phyloP scores from a whole-genome alignment of 2,888 invertebrate genomes.

The Taphrorychus bicolor region DNA sequence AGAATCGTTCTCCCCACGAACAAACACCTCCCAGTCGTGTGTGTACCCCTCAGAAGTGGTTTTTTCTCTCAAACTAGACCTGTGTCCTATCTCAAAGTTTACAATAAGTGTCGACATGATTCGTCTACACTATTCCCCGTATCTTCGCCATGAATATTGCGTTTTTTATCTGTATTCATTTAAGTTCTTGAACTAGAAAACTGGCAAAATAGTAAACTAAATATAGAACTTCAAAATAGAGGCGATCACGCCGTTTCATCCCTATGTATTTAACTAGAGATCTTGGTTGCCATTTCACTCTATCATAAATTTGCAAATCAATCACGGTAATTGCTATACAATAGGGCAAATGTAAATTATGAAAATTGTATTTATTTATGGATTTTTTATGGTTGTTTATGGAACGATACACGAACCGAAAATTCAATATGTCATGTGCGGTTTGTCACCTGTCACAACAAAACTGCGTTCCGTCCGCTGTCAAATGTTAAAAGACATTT shows the following conservation, averaged over 20 bases:
- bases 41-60: slow-evolving; percentile 91
- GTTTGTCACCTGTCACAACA: background rate
- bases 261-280: background rate
- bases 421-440: no score
- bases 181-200: slow-evolving; percentile 19
- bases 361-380: background rate
- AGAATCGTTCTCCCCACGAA: slow-evolving; percentile 85
- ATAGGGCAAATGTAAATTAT: background rate
- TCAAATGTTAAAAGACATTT: background rate
- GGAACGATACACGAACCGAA: no score
- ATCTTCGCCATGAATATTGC: slow-evolving; percentile 33
- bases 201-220: slow-evolving; percentile 36
- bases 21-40: slow-evolving; percentile 97
- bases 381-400: background rate
- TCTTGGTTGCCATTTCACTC: background rate
- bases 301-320: background rate
- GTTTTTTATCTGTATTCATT: slow-evolving; percentile 34
- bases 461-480: background rate
- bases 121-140: slow-evolving; percentile 44
- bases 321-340: background rate
- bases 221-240: slow-evolving; percentile 19
- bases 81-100: slow-evolving; percentile 92
- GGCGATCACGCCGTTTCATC: background rate
- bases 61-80: slow-evolving; percentile 80
- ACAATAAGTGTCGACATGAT: slow-evolving; percentile 77